Evolutionary conservation across 2,113 vertebrate genomes (phyloP), one percentile per base, ranked within the genome.

Genomic region (Ptilorrhoa leucosticta): DNA sequence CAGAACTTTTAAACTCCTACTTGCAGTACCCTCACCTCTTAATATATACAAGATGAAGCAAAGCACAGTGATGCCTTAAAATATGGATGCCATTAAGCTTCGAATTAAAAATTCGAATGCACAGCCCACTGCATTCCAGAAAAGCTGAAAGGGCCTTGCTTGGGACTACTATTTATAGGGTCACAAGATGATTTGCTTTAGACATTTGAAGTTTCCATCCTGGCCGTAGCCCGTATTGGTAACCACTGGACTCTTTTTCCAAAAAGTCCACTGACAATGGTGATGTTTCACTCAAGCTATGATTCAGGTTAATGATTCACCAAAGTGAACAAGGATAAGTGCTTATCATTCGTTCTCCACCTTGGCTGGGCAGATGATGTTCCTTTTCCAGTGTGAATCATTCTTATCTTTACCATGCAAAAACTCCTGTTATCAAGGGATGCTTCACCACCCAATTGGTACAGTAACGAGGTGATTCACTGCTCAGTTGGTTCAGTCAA

Each of bases 81-180:
- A 53, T 68, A 68, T 10, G 9, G 12, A 37, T 28, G n/a, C 24
- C 18, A 24, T 68, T 39, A 66, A 28, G 6, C 3, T 40, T 11
- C 4, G 54, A 50, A 56, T n/a, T 61, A 87, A n/a, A n/a, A n/a
- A n/a, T n/a, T n/a, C n/a, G n/a, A n/a, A n/a, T n/a, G n/a, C 10
- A 39, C 8, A 61, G 15, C 15, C 39, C 47, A 39, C 12, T 45
- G 39, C 0, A 0, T 69, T 78, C 19, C 45, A 61, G 33, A 14
- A 78, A 61, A 39, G 23, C 27, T 78, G 10, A 10, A 44, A 28
- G 23, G 8, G 23, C 10, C 33, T 60, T 33, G 10, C 24, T 60
- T 87, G 22, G 7, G 15, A 45, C 12, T 44, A 16, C 7, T 19
- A 7, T 22, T 77, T 28, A 23, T 13, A 33, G 33, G 39, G 33